Percentiles rank a stretch among this genome's conserved stretches.
These are phyloP conservation scores for Gambusia holbrooki DNA, from an alignment of 2,113 vertebrate species.

Conservation along the genomic window DNA sequence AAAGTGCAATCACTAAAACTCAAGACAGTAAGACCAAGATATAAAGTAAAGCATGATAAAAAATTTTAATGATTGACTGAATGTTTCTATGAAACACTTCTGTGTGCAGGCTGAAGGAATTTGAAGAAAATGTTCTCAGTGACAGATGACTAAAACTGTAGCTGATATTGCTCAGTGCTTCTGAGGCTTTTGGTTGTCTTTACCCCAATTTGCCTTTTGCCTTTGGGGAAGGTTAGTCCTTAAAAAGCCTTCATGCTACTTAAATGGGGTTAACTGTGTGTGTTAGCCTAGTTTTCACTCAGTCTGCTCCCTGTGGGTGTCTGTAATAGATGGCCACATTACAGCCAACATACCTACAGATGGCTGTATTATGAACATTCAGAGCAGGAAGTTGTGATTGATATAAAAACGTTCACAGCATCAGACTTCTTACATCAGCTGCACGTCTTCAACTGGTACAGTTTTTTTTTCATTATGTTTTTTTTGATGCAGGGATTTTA, in stretches of 20 bases:
- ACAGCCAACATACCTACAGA: conserved; percentile 33
- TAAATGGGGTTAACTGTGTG: conserved; percentile 72
- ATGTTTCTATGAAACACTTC: background rate
- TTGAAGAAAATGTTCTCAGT: background rate
- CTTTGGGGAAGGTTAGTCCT: conserved; percentile 69
- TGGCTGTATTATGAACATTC: conserved; percentile 19
- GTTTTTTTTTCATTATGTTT: conserved; percentile 24
- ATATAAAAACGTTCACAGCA: conserved; percentile 16
- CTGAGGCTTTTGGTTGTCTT: conserved; percentile 23
- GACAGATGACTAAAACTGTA: background rate
- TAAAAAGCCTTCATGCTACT: conserved; percentile 56
- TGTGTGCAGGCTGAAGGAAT: background rate
- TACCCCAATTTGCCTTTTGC: conserved; percentile 66
- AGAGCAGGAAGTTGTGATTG: conserved; percentile 21
- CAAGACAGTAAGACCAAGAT: background rate
- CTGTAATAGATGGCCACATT: conserved; percentile 54
- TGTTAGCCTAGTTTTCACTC: conserved; percentile 62
- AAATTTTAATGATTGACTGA: background rate
- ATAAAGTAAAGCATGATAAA: background rate
- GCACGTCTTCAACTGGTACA: background rate
- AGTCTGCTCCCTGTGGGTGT: conserved; percentile 55
- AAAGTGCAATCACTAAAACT: background rate
- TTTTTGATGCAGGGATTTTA: conserved; percentile 20
- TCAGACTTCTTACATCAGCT: conserved; percentile 11
- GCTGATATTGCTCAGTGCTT: conserved; percentile 2